These are phyloP conservation scores for Nannobrachium achirus DNA, from an alignment of 2,113 vertebrate genomes.

Conservation along the genomic window DNA sequence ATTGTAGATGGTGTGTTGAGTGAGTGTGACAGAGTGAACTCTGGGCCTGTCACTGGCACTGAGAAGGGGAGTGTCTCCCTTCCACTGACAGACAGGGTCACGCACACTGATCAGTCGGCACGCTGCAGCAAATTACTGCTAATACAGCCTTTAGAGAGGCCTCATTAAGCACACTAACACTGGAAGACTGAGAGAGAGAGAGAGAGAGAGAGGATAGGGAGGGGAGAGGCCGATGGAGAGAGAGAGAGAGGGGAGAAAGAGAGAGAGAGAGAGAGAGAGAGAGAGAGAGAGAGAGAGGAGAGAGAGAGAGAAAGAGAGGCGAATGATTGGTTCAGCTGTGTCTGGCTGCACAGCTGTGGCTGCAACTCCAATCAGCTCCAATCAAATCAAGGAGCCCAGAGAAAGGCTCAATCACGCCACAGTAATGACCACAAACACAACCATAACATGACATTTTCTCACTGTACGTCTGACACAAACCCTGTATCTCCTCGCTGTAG, in stretches of 20 bases:
- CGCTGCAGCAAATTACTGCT: conserved; percentile 84
- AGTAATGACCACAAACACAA: conserved; percentile 18
- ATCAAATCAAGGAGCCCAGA: conserved; percentile 43
- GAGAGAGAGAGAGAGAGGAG: not conserved
- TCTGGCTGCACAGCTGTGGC: conserved; percentile 20
- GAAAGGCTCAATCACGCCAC: conserved; percentile 6
- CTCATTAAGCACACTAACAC: conserved; percentile 66
- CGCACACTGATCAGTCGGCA: conserved; percentile 82
- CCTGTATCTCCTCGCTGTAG: too few relatives aligned
- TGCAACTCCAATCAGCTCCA: conserved; percentile 57
- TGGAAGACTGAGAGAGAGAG: conserved; percentile 29
- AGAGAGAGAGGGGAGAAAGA: not conserved
- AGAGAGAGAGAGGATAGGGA: conserved; percentile 18
- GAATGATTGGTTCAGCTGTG: too few relatives aligned
- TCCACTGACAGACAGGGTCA: conserved; percentile 74
- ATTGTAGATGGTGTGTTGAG: not conserved
- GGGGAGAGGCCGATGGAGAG: conserved; percentile 1
- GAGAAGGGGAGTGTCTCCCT: conserved; percentile 57
- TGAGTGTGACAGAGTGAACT: not conserved
- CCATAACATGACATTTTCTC: not conserved
- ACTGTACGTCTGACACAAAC: too few relatives aligned
- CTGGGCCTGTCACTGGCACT: conserved; percentile 41
- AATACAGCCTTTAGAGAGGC: conserved; percentile 81
- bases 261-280: not conserved
- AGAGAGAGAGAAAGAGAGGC: too few relatives aligned